These are phyloP conservation scores for Nycteola revayana DNA, from an alignment of 2,888 invertebrate genomes.

Conservation along the genomic window DNA sequence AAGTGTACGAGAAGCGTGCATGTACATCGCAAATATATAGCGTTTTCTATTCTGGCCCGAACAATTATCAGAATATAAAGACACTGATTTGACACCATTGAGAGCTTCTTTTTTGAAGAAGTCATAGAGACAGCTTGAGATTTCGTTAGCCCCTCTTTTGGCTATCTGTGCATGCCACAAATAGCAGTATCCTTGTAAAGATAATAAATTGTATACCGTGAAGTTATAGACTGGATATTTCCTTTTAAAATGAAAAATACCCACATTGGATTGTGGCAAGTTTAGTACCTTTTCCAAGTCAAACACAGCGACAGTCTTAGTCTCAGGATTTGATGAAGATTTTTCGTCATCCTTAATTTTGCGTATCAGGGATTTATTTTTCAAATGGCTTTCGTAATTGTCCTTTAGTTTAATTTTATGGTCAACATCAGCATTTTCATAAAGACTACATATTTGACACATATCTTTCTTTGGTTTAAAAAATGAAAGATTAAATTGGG, in stretches of 20 bases:
- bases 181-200: constrained; percentile 3
- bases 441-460: constrained; percentile 1
- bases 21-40: constrained; percentile 1
- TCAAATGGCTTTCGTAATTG: constrained; percentile 1
- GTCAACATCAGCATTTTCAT: background rate
- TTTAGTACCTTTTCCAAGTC: constrained; percentile 5
- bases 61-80: constrained; percentile 2
- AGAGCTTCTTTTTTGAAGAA: constrained; percentile 1
- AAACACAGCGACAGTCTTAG: constrained; percentile 3
- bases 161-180: constrained; percentile 4
- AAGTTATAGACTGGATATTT: constrained; percentile 6
- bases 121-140: constrained; percentile 2
- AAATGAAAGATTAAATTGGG: constrained; percentile 6
- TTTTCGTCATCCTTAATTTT: constrained; percentile 3
- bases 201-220: constrained; percentile 3
- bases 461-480: constrained; percentile 8
- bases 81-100: background rate
- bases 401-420: constrained; percentile 2
- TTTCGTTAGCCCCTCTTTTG: constrained; percentile 2
- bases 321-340: background rate
- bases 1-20: background rate
- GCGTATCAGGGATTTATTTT: background rate
- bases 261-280: constrained; percentile 5
- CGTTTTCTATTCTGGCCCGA: constrained; percentile 2
- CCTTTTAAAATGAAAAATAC: constrained; percentile 5